Evolutionary conservation across 2,797 vertebrate genomes (phyloP).

Genomic region (Arrhamphus sclerolepis): DNA sequence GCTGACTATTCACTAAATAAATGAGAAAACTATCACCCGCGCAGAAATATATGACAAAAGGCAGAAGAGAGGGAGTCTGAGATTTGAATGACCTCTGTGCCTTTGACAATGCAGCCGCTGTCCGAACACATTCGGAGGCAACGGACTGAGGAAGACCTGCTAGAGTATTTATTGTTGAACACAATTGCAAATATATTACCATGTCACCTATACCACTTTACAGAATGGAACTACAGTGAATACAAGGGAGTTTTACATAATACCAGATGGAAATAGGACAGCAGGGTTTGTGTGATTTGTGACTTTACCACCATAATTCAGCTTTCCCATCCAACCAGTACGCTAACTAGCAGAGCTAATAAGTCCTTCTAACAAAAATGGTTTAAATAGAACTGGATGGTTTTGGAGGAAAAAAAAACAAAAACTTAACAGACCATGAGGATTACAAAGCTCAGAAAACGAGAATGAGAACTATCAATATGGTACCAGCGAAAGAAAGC

Average conservation of each 20-base stretch:
- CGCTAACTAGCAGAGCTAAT: slow-evolving; percentile 53
- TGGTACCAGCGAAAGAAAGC: too few relatives aligned
- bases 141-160: slow-evolving; percentile 81
- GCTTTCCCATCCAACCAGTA: slow-evolving; percentile 50
- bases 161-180: slow-evolving; percentile 84
- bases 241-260: slow-evolving; percentile 69
- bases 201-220: slow-evolving; percentile 84
- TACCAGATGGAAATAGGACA: slow-evolving; percentile 64
- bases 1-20: slow-evolving; percentile 86
- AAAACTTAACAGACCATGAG: slow-evolving; percentile 6
- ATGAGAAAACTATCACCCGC: slow-evolving; percentile 85
- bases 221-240: slow-evolving; percentile 71
- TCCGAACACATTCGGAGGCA: slow-evolving; percentile 79
- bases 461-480: background rate
- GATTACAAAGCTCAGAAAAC: slow-evolving; percentile 9
- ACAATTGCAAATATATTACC: slow-evolving; percentile 86
- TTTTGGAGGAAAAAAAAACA: slow-evolving; percentile 12
- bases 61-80: slow-evolving; percentile 67
- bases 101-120: slow-evolving; percentile 76
- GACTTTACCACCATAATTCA: slow-evolving; percentile 29
- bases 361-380: slow-evolving; percentile 37
- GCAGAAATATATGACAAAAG: slow-evolving; percentile 82
- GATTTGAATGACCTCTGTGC: slow-evolving; percentile 80
- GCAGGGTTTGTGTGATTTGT: slow-evolving; percentile 31
- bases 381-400: slow-evolving; percentile 26